phyloP scores from a whole-genome alignment of 2,113 vertebrate species.

The Herpetotheres cachinnans region DNA sequence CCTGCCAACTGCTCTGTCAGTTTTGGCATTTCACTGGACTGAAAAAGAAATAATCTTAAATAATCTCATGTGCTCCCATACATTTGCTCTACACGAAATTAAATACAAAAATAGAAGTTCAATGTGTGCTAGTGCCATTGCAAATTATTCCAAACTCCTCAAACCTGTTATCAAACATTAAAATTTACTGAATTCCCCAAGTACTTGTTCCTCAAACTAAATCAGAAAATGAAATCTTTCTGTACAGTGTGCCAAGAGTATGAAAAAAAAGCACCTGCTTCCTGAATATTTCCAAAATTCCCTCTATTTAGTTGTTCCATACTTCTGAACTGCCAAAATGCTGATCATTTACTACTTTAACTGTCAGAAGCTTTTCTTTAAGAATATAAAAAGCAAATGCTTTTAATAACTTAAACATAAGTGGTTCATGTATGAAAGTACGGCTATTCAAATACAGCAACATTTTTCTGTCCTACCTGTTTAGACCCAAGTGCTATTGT shows the following conservation, averaged over 20 bases:
- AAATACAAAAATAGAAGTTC: background rate
- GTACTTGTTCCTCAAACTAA: background rate
- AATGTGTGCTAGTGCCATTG: background rate
- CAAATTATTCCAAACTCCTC: background rate
- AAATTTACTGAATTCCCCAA: background rate
- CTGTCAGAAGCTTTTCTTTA: background rate
- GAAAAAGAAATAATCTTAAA: slow-evolving; percentile 15
- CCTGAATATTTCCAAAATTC: background rate
- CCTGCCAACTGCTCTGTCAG: slow-evolving; percentile 94
- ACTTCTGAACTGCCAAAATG: background rate
- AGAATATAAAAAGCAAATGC: background rate
- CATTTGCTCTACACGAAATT: background rate
- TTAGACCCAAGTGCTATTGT: background rate
- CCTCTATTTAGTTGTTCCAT: background rate
- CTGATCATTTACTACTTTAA: background rate
- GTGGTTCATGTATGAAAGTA: background rate
- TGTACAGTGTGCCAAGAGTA: background rate
- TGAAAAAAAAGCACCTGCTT: background rate
- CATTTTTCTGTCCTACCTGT: background rate
- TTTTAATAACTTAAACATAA: background rate
- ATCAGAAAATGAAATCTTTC: background rate
- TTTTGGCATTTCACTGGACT: slow-evolving; percentile 97
- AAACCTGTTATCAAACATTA: background rate
- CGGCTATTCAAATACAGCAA: background rate
- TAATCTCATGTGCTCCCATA: background rate